phyloP scores from a whole-genome alignment of 2,797 vertebrate species.

The Philypnodon macrostomus region DNA sequence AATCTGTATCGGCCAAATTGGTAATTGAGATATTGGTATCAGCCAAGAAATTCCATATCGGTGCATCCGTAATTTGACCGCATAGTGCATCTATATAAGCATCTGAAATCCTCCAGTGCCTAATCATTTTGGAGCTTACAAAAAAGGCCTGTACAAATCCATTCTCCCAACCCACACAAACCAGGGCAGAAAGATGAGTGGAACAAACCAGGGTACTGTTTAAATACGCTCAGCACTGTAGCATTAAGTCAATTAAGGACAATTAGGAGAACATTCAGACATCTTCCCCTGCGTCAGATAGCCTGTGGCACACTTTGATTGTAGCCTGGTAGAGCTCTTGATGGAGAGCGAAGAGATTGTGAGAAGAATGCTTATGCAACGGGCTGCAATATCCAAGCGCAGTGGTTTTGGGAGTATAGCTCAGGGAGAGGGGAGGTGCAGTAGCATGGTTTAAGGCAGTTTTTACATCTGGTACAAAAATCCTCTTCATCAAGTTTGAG shows the following conservation, averaged over 20 bases:
- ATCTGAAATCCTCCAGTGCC: conserved; percentile 6
- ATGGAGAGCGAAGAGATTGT: conserved; percentile 29
- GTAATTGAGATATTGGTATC: too few species aligned
- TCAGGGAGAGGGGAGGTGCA: conserved; percentile 17
- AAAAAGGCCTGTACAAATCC: conserved; percentile 20
- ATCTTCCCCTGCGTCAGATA: conserved; percentile 55
- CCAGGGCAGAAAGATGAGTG: conserved; percentile 48
- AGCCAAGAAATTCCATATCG: too few species aligned
- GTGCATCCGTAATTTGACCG: too few species aligned
- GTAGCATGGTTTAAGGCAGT: conserved; percentile 7
- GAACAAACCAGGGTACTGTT: conserved; percentile 56
- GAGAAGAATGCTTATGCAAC: conserved; percentile 71
- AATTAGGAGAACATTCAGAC: conserved; percentile 67
- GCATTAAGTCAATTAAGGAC: conserved; percentile 72
- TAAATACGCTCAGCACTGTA: conserved; percentile 61
- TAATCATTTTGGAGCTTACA: conserved; percentile 6
- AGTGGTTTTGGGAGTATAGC: conserved; percentile 47
- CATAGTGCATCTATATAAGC: too few species aligned
- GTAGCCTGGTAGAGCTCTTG: conserved; percentile 53
- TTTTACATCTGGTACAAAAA: conserved; percentile 23
- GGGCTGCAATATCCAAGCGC: conserved; percentile 56
- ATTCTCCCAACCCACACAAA: conserved; percentile 15
- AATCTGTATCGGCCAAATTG: too few species aligned
- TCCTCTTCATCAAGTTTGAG: conserved; percentile 42
- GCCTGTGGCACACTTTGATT: conserved; percentile 63